Conservation (phyloP, 1,140 invertebrate species). For the Orussus abietinus region DNA sequence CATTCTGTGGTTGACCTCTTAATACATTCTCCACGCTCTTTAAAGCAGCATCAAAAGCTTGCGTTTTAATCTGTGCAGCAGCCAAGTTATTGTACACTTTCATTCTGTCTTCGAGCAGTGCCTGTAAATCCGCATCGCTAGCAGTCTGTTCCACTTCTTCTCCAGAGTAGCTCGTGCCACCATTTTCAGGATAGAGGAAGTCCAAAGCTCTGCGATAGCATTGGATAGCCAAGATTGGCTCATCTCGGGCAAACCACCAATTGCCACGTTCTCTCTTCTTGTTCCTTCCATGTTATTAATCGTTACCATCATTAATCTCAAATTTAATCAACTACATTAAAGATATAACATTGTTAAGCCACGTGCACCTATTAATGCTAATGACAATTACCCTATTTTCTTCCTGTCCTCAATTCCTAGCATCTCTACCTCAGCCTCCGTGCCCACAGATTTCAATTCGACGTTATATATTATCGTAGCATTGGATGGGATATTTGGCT, state of each 20-base stretch:
- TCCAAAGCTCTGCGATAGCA: slow-evolving; percentile 80
- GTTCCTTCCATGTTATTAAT: slow-evolving; percentile 50
- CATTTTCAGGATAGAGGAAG: slow-evolving; percentile 70
- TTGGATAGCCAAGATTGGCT: slow-evolving; percentile 74
- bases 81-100: slow-evolving; percentile 88
- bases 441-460: slow-evolving; percentile 63
- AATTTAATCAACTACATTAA: slow-evolving; percentile 5
- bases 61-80: slow-evolving; percentile 81
- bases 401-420: slow-evolving; percentile 58
- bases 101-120: slow-evolving; percentile 70
- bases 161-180: slow-evolving; percentile 44
- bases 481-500: slow-evolving; percentile 64
- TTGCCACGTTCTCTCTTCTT: slow-evolving; percentile 82
- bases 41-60: slow-evolving; percentile 76
- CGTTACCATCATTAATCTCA: slow-evolving; percentile 8
- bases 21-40: slow-evolving; percentile 77
- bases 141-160: slow-evolving; percentile 27
- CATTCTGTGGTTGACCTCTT: slow-evolving; percentile 77
- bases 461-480: slow-evolving; percentile 62
- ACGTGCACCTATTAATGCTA: slow-evolving; percentile 8
- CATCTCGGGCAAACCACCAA: slow-evolving; percentile 79
- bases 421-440: slow-evolving; percentile 62
- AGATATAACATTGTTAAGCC: too few species aligned
- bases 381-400: slow-evolving; percentile 60
- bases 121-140: slow-evolving; percentile 58